These are phyloP conservation scores for Branchellion lobata DNA, from an alignment of 2,888 invertebrate genomes.

Conservation along the genomic window DNA sequence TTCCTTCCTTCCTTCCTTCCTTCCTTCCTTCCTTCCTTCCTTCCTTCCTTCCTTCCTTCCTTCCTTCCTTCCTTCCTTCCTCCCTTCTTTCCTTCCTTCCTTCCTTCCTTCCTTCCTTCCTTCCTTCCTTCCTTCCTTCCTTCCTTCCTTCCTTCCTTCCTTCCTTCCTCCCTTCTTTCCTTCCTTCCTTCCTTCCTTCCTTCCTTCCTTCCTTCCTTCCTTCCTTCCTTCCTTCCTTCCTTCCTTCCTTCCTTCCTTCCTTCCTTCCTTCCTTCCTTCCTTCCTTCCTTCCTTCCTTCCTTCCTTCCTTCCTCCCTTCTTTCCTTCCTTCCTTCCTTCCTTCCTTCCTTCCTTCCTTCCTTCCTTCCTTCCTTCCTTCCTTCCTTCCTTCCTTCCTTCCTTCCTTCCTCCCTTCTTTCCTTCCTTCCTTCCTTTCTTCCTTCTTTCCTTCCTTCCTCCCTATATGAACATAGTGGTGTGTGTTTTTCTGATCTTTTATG, in stretches of 20 bases:
- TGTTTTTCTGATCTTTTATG: no score
- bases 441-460: constrained; percentile 15
- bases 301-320: constrained; percentile 20
- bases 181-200: constrained; percentile 25
- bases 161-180: constrained; percentile 19
- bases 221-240: constrained; percentile 23
- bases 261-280: constrained; percentile 18
- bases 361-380: constrained; percentile 27
- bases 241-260: constrained; percentile 15
- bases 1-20: constrained; percentile 21
- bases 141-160: constrained; percentile 22
- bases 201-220: constrained; percentile 24
- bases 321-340: constrained; percentile 24
- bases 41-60: constrained; percentile 25
- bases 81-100: constrained; percentile 20
- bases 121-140: constrained; percentile 23
- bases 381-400: constrained; percentile 31
- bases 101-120: constrained; percentile 21
- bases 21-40: constrained; percentile 22
- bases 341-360: constrained; percentile 27
- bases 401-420: constrained; percentile 33
- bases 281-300: constrained; percentile 27
- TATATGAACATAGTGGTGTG: no score
- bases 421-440: constrained; percentile 33
- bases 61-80: constrained; percentile 27